phyloP scores from a whole-genome alignment of 2,888 invertebrate genomes.

The Achlya flavicornis region DNA sequence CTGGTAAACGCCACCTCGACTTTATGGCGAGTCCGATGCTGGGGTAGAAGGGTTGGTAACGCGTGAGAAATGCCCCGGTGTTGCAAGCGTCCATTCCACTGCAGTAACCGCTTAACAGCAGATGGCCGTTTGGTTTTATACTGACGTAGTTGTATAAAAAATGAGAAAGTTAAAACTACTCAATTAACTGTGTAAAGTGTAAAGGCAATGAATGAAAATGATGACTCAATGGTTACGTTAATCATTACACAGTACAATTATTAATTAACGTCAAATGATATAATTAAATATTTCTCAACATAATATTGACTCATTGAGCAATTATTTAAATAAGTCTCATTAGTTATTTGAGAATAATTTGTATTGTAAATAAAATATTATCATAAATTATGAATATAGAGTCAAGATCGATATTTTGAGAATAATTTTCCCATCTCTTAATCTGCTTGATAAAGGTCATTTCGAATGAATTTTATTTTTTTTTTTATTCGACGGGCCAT shows the following conservation, averaged over 20 bases:
- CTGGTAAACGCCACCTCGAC: too few species aligned
- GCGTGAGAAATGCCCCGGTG: too few species aligned
- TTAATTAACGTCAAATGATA: background rate
- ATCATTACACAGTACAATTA: background rate
- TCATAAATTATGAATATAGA: too few species aligned
- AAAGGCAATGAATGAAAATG: background rate
- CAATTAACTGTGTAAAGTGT: background rate
- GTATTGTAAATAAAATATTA: too few species aligned
- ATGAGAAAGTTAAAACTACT: background rate
- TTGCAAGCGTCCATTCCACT: too few species aligned
- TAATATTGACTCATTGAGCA: background rate
- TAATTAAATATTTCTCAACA: background rate
- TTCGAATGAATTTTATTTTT: background rate
- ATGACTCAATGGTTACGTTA: background rate
- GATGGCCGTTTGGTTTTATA: too few species aligned
- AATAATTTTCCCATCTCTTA: slow-evolving; percentile 1
- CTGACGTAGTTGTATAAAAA: too few species aligned
- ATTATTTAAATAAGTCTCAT: background rate
- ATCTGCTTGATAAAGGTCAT: slow-evolving; percentile 5
- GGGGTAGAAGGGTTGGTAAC: too few species aligned
- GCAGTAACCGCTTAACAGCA: too few species aligned
- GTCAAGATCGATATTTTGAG: background rate
- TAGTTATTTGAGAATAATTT: background rate
- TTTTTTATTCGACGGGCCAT: too few species aligned
- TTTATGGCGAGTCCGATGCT: too few species aligned